These are phyloP conservation scores for Alces alces DNA, from an alignment of 2,113 vertebrate genomes.

Conservation along the genomic window DNA sequence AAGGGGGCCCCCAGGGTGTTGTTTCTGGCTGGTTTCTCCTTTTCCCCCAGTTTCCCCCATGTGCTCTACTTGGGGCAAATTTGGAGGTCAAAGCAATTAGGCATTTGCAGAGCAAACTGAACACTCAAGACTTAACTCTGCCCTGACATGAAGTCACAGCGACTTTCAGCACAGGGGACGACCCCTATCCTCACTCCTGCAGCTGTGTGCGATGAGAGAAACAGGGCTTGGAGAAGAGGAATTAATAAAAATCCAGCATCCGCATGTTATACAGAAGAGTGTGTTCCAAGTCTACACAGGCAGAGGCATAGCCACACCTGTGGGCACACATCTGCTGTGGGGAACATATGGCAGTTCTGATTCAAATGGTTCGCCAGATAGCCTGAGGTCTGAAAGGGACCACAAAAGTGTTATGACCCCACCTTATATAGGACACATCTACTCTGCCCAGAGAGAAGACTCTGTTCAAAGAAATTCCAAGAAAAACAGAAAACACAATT, in stretches of 20 bases:
- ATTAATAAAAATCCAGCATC: neutral
- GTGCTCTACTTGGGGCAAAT: neutral
- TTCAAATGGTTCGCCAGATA: conserved; percentile 1
- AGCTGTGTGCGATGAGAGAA: neutral
- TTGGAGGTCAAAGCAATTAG: neutral
- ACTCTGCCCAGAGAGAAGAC: neutral
- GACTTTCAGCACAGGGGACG: neutral
- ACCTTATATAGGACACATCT: neutral
- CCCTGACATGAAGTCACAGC: neutral
- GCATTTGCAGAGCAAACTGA: neutral
- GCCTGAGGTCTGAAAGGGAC: neutral
- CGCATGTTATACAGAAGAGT: neutral
- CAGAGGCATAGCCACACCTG: neutral
- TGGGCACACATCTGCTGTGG: neutral
- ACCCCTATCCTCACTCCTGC: neutral
- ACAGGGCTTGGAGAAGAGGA: neutral
- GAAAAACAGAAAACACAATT: neutral
- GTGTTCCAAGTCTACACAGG: neutral
- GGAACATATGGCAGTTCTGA: neutral
- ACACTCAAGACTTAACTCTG: neutral
- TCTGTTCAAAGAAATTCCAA: conserved; percentile 28
- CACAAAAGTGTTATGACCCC: neutral
- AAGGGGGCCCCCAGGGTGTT: neutral
- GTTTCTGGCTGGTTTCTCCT: neutral
- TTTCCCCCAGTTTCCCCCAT: neutral